Evolutionary conservation across 2,888 invertebrate genomes (phyloP), one percentile per base, ranked within the genome.

Genomic region (Thereva unica): DNA sequence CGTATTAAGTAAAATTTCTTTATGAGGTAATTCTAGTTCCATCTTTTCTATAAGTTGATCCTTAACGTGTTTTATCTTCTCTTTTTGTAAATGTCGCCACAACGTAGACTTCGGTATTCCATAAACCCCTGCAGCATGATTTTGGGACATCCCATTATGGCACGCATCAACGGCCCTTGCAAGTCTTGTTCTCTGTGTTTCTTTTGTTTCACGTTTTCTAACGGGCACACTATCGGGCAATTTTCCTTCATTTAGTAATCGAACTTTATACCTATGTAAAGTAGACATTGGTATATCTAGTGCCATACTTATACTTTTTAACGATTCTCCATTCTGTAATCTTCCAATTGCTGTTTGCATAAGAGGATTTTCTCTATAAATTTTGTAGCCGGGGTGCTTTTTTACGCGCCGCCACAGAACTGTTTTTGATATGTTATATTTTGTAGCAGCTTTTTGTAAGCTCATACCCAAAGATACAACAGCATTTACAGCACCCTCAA

Each of bases 231-330:
- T 76, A 4, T 78, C 77, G 0, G 80, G 80, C 8, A 81, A 68
- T 1, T 78, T 76, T 1, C 80, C 80, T 52, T 78, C 76, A 23
- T 77, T 75, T 0, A 78, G 76, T 0, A 81, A 71, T 3, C 79
- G 75, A 0, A 80, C 78, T 67, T 81, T 81, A 56, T 81, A 80
- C 0, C 80, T 73, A 69, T 81, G 80, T 12, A 81, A 68, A 4
- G 80, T 81, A 0, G 80, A 80, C 76, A 81, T 80, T n/a, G 80
- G 80, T 70, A 81, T 81, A n/a, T 77, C 75, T 8, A 80, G 71
- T 49, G 78, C 78, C 61, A 77, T 77, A 45, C 80, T 80, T 35
- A 80, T 78, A 69, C 75, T 79, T 68, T 80, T 81, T 1, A 81
- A 67, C 0, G 80, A 78, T 64, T 81, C 78, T 0, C 80, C 80